Base-by-base conservation (phyloP, 2,888 invertebrate genomes). In the Lypha dubia region DNA sequence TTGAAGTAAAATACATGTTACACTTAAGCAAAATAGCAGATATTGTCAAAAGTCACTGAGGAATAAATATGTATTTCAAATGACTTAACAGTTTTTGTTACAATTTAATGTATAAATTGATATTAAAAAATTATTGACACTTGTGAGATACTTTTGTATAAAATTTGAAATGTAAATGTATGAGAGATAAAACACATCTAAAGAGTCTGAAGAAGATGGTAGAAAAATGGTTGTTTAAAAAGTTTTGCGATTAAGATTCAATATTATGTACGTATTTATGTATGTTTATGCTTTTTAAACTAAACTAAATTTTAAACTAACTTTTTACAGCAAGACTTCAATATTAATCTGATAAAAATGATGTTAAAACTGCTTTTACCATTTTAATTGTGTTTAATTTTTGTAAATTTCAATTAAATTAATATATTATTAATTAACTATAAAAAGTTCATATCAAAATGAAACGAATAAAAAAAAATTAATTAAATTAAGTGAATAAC, bases 351-450 rank as follows among this genome's bases (percentile, higher is more conserved):
- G n/a, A 9, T 38, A n/a, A 22, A 38, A 17, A 0, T 60, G 8
- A 7, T 7, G 53, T 41, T 38, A 65, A 65, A 56, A 41, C n/a
- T n/a, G 28, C n/a, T 32, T 28, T 41, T 24, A 28, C 20, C 13
- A 60, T 41, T 49, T 24, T 38, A 46, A 58, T 60, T 60, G 28
- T 51, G 5, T 70, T 76, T 17, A 44, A 22, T 46, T 35, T 15
- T 28, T 53, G 7, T 32, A 13, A 38, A 49, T 53, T 68, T 67
- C 3, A 58, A 60, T 80, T 67, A 28, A 41, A 53, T 62, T 60
- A 68, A 75, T 53, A 53, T 28, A 46, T 53, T 75, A 75, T 74
- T 62, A 81, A 81, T 60, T 75, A 63, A 68, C 62, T 70, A 35
- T 17, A 62, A 75, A 65, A 70, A 41, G 11, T 53, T 70, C 24